Evolutionary conservation across 2,888 invertebrate genomes (phyloP).

Genomic region (Catocala fraxini): DNA sequence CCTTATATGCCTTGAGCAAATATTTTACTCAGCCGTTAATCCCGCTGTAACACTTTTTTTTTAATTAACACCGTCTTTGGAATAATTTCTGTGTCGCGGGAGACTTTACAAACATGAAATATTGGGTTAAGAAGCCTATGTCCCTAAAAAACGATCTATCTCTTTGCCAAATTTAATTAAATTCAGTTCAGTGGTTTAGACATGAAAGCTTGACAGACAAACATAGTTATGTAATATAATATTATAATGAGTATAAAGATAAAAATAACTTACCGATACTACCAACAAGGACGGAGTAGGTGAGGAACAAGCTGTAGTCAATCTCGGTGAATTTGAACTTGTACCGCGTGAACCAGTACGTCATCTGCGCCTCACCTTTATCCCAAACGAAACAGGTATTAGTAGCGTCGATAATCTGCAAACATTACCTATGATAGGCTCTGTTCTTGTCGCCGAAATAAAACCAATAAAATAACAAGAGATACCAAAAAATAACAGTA

Average conservation of each 20-base stretch:
- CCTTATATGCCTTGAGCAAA: too few species aligned
- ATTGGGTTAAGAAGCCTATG: too few species aligned
- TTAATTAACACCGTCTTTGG: too few species aligned
- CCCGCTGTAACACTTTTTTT: too few species aligned
- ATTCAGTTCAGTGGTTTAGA: too few species aligned
- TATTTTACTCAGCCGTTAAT: too few species aligned
- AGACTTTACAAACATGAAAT: too few species aligned
- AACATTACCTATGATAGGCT: constrained; percentile 67
- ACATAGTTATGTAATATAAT: not conserved
- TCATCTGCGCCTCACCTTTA: constrained; percentile 88
- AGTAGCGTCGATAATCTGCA: constrained; percentile 71
- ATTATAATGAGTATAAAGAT: constrained; percentile 15
- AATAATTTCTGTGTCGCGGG: too few species aligned
- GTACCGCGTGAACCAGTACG: constrained; percentile 87
- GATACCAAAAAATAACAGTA: not conserved
- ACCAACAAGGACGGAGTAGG: constrained; percentile 86
- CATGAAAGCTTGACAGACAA: too few species aligned
- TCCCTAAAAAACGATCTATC: too few species aligned
- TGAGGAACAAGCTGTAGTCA: constrained; percentile 87
- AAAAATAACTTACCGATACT: constrained; percentile 81
- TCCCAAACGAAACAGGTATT: constrained; percentile 80
- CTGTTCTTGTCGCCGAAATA: constrained; percentile 43
- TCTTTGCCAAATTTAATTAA: too few species aligned
- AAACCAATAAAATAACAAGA: not conserved
- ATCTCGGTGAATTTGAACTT: constrained; percentile 88